Base-by-base conservation (phyloP, 2,888 invertebrate species). In the Caenorhabditis sp. region DNA sequence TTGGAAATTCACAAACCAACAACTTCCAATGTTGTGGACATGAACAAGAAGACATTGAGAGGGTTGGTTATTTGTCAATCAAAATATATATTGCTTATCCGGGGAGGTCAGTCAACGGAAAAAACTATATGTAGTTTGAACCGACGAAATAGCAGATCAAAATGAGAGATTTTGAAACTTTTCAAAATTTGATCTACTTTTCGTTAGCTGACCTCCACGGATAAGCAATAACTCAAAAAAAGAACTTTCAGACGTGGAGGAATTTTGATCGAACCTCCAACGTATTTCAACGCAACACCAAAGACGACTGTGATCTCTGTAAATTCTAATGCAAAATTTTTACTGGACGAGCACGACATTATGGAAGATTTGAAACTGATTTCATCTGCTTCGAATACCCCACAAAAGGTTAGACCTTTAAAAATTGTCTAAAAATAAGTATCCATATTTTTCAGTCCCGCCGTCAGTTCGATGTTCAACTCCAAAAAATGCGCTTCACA, bases 21-120 rank as follows among this genome's bases (percentile, higher is more conserved):
- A 8, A 23, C 31, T 49, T 63, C 63, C 2, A 10, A 53, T 21
- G 17, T 43, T 20, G 58, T 56, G 12, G 71, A 71, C 10, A n/a
- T 53, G 14, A 67, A 59, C 25, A 71, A 71, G 27, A 71, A 71
- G 23, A 71, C 67, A 12, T 25, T 71, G 21, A 21, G 71, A 67
- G 71, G 71, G 52, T 52, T 10, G 3, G n/a, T 4, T 21, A 21
- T 8, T 52, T 52, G 4, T 21, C 52, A 23, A 21, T 50, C 17
- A 50, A 52, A 8, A 52, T 52, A n/a, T n/a, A n/a, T n/a, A n/a
- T n/a, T n/a, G n/a, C n/a, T n/a, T n/a, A n/a, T n/a, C n/a, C n/a
- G n/a, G n/a, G n/a, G n/a, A n/a, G n/a, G n/a, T n/a, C n/a, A n/a
- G n/a, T n/a, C n/a, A n/a, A n/a, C n/a, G n/a, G n/a, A n/a, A n/a